Conservation (phyloP, 2,113 vertebrate genomes). For the Etia nguti region DNA sequence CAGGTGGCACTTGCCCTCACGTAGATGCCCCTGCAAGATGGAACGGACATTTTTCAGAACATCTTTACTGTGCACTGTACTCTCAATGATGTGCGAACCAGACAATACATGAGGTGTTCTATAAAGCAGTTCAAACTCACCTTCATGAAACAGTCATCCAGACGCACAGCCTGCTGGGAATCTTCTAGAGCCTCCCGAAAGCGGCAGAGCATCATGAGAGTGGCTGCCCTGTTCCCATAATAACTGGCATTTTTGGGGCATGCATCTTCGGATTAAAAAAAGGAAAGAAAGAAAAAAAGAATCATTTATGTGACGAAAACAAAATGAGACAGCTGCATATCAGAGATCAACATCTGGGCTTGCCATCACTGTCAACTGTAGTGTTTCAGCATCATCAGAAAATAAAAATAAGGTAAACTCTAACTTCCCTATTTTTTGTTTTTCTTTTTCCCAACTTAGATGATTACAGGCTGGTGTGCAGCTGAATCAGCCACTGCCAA, state of each 20-base stretch:
- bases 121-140: constrained; percentile 58
- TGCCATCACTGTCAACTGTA: background rate
- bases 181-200: constrained; percentile 90
- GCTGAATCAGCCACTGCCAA: background rate
- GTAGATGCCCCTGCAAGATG: constrained; percentile 83
- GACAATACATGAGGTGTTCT: background rate
- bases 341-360: background rate
- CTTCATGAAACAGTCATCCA: constrained; percentile 90
- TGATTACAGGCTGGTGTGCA: background rate
- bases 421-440: background rate
- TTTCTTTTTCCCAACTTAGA: background rate
- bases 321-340: background rate
- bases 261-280: constrained; percentile 66
- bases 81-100: background rate
- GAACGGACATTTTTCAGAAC: background rate
- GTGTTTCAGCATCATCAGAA: background rate
- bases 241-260: constrained; percentile 90
- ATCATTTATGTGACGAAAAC: background rate
- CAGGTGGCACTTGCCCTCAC: constrained; percentile 94
- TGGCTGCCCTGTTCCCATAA: constrained; percentile 93
- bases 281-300: background rate
- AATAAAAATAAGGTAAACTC: background rate
- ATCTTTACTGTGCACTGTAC: background rate
- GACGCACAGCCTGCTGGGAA: constrained; percentile 88
- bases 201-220: constrained; percentile 87